Percentiles rank a stretch among this genome's conserved stretches.
Evolutionary conservation across 2,113 vertebrate species (phyloP).

Genomic region (Apodemus speciosus): DNA sequence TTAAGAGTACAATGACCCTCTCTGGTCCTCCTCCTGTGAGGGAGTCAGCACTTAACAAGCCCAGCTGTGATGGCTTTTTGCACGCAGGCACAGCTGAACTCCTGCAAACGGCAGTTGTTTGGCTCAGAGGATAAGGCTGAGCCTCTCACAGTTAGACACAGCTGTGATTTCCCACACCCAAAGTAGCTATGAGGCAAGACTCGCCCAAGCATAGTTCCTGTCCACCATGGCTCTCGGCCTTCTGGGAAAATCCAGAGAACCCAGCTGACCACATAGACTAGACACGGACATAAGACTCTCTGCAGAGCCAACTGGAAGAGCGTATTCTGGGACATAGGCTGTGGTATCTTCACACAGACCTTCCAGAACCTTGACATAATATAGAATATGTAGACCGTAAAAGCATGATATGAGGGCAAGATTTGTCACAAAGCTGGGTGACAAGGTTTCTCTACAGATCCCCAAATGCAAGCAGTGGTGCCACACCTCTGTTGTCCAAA

Average conservation of each 20-base stretch:
- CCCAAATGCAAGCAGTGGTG: background rate
- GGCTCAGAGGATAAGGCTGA: background rate
- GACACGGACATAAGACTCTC: background rate
- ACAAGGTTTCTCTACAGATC: background rate
- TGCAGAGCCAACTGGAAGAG: background rate
- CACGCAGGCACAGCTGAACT: background rate
- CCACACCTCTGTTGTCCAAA: fast-evolving
- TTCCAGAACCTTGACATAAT: slow-evolving; percentile 10
- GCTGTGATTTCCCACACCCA: background rate
- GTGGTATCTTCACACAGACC: background rate
- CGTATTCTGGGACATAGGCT: background rate
- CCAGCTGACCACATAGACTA: background rate
- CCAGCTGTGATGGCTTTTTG: background rate
- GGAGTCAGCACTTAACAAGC: background rate
- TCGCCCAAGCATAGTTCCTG: background rate
- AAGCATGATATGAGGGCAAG: background rate
- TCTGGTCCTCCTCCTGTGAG: background rate
- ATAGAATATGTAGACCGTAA: background rate
- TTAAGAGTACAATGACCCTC: background rate
- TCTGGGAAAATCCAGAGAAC: background rate
- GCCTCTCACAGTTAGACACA: background rate
- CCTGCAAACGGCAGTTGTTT: background rate
- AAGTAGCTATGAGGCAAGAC: background rate
- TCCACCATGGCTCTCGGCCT: background rate
- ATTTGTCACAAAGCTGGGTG: background rate